These are phyloP conservation scores for Apomyelois bistriatella DNA, from an alignment of 2,888 invertebrate species.

Conservation along the genomic window DNA sequence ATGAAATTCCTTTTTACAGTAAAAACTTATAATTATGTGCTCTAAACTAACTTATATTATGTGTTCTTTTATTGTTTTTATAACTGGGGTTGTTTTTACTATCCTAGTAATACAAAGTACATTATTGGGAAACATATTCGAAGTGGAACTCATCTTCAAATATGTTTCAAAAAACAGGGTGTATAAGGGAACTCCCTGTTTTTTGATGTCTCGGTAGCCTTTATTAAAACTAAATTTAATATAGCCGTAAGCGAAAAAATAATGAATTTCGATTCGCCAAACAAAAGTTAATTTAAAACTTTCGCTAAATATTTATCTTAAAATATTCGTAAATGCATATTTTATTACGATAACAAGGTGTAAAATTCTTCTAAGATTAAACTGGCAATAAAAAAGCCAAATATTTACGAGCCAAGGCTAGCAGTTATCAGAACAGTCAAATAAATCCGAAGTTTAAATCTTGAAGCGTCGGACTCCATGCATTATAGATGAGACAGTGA, in stretches of 20 bases:
- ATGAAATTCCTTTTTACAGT: no score
- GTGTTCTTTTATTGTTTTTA: no score
- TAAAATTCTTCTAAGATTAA: background rate
- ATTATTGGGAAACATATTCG: no score
- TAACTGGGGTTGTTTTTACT: no score
- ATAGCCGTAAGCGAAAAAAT: background rate
- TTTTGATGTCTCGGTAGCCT: no score
- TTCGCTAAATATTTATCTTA: background rate
- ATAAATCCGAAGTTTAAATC: conserved; percentile 51
- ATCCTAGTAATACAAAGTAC: no score
- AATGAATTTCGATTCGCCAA: background rate
- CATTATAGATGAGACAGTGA: conserved; percentile 42
- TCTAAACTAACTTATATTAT: no score
- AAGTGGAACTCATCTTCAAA: no score
- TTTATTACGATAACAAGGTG: background rate
- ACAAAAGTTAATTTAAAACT: background rate
- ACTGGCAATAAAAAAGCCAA: conserved; percentile 26
- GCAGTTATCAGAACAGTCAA: conserved; percentile 49
- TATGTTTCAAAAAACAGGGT: no score
- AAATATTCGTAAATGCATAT: background rate
- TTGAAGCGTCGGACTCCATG: conserved; percentile 37
- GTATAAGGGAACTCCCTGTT: no score
- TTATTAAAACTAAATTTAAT: no score
- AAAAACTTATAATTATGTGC: no score
- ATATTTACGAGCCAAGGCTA: conserved; percentile 28